These are phyloP conservation scores for Malurus elegans DNA, from an alignment of 2,113 vertebrate species.

Conservation along the genomic window DNA sequence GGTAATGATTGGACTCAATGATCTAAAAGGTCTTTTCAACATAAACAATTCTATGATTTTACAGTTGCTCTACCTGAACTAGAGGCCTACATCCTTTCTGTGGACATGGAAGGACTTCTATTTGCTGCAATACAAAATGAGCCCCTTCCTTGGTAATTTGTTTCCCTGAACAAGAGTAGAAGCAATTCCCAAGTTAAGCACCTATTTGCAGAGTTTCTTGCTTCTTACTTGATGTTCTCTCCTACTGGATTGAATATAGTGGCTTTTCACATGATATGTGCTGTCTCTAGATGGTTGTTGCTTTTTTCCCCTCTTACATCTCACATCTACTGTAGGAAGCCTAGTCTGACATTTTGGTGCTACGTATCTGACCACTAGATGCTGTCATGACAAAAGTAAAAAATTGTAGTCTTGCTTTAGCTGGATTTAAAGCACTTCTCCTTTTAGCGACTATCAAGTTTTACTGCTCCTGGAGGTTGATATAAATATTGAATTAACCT, in stretches of 20 bases:
- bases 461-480: neutral
- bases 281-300: neutral
- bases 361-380: neutral
- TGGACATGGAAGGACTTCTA: neutral
- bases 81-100: neutral
- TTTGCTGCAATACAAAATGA: neutral
- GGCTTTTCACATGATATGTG: neutral
- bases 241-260: neutral
- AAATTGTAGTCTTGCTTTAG: neutral
- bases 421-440: neutral
- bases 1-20: neutral
- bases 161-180: neutral
- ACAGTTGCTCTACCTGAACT: neutral
- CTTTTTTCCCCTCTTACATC: neutral
- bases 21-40: neutral
- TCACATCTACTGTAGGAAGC: neutral
- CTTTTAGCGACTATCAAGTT: neutral
- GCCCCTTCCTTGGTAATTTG: neutral
- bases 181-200: neutral
- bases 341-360: neutral
- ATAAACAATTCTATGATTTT: neutral
- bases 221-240: neutral
- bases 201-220: neutral
- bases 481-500: constrained; percentile 20
- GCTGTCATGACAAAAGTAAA: neutral